phyloP scores from a whole-genome alignment of 2,888 invertebrate genomes.

The Scotopteryx bipunctaria region DNA sequence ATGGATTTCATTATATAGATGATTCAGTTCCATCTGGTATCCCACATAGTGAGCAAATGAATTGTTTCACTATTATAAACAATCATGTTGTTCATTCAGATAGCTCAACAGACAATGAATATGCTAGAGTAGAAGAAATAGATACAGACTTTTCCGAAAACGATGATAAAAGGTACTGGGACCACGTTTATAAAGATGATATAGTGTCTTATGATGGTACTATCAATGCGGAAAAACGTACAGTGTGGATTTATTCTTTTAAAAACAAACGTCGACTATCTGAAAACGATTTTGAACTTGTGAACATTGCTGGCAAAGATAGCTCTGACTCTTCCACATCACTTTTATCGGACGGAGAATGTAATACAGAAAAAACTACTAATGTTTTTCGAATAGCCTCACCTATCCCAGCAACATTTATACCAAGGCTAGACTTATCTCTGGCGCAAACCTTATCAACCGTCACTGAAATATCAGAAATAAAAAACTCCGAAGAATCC shows the following conservation, averaged over 20 bases:
- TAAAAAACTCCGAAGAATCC: conserved; percentile 42
- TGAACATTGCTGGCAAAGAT: conserved; percentile 48
- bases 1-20: conserved; percentile 25
- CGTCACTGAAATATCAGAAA: conserved; percentile 66
- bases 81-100: conserved; percentile 51
- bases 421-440: conserved; percentile 61
- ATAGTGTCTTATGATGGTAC: conserved; percentile 44
- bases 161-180: conserved; percentile 34
- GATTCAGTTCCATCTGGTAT: conserved; percentile 29
- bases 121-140: conserved; percentile 41
- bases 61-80: conserved; percentile 59
- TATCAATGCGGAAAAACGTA: conserved; percentile 49
- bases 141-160: conserved; percentile 26
- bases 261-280: conserved; percentile 58
- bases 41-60: conserved; percentile 44
- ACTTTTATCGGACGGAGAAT: conserved; percentile 44
- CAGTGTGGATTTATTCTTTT: conserved; percentile 69
- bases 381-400: conserved; percentile 49
- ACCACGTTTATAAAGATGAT: conserved; percentile 43
- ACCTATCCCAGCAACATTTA: conserved; percentile 54
- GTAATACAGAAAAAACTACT: conserved; percentile 25
- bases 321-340: conserved; percentile 45
- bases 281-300: conserved; percentile 51
- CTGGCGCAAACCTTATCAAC: conserved; percentile 62
- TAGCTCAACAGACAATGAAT: conserved; percentile 51